These are phyloP conservation scores for Perccottus glenii DNA, from an alignment of 2,113 vertebrate genomes.

Conservation along the genomic window DNA sequence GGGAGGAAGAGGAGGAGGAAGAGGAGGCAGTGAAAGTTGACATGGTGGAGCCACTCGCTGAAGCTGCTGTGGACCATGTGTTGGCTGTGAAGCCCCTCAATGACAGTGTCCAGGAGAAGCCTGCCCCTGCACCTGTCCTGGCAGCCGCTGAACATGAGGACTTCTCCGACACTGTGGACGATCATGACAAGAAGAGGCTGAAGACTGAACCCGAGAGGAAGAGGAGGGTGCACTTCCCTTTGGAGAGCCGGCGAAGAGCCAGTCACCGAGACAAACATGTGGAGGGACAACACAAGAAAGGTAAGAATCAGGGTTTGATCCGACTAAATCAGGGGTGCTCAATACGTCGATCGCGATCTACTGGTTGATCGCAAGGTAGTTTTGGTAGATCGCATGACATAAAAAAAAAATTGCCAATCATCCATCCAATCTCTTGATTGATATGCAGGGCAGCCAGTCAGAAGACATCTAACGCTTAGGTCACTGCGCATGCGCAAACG, in stretches of 20 bases:
- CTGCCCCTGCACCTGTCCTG: neutral
- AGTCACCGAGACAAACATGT: constrained; percentile 25
- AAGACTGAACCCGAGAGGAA: constrained; percentile 38
- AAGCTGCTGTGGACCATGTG: constrained; percentile 23
- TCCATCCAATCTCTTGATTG: no score
- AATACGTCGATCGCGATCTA: no score
- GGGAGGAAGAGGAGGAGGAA: neutral
- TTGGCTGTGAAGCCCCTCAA: constrained; percentile 16
- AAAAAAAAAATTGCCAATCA: no score
- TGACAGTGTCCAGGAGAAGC: constrained; percentile 14
- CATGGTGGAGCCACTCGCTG: neutral
- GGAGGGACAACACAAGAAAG: constrained; percentile 50
- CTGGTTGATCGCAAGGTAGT: no score
- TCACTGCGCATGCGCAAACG: no score
- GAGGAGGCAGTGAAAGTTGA: constrained; percentile 5
- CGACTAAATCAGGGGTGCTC: no score
- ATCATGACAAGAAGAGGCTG: constrained; percentile 65
- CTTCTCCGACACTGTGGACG: constrained; percentile 18
- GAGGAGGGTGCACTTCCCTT: constrained; percentile 6
- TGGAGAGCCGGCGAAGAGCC: neutral
- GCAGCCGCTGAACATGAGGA: constrained; percentile 15
- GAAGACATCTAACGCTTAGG: no score
- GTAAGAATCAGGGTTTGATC: constrained; percentile 22
- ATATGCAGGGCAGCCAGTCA: no score
- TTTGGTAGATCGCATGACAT: no score